A percentile compares a stretch with the other conserved stretches of the same genome.
Conservation (phyloP, 2,113 vertebrate genomes). For the Labrus mixtus region DNA sequence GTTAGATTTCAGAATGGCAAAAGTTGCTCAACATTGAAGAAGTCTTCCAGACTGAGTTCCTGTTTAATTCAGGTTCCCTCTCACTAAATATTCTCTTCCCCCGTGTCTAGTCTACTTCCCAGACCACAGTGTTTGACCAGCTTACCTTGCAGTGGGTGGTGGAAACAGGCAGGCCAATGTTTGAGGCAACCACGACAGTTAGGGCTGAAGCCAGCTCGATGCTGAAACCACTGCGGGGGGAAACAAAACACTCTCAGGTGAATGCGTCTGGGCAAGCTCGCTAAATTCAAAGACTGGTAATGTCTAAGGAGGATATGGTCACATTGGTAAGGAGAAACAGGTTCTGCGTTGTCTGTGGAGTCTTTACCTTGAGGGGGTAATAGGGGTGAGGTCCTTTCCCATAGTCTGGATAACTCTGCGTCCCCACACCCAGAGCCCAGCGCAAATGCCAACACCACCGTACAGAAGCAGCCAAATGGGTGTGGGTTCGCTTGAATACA, state of each 20-base stretch:
- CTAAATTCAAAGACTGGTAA: slow-evolving; percentile 30
- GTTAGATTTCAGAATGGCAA: neutral
- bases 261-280: slow-evolving; percentile 1
- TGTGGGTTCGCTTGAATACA: slow-evolving; percentile 81
- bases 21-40: slow-evolving; percentile 44
- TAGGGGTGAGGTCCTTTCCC: slow-evolving; percentile 96
- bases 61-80: slow-evolving; percentile 41
- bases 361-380: slow-evolving; percentile 88
- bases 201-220: slow-evolving; percentile 96
- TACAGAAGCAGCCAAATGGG: slow-evolving; percentile 96
- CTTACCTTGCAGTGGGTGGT: slow-evolving; percentile 98
- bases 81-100: slow-evolving; percentile 21
- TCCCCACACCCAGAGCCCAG: slow-evolving; percentile 98
- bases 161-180: slow-evolving; percentile 96
- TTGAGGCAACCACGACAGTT: slow-evolving; percentile 95
- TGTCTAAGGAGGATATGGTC: slow-evolving; percentile 50
- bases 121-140: slow-evolving; percentile 51
- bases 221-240: slow-evolving; percentile 92
- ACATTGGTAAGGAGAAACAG: slow-evolving; percentile 24
- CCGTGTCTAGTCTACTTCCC: slow-evolving; percentile 25
- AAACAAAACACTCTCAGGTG: slow-evolving; percentile 32
- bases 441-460: slow-evolving; percentile 94
- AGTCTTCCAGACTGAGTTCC: slow-evolving; percentile 29
- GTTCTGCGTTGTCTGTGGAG: slow-evolving; percentile 10
- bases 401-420: slow-evolving; percentile 98